Base-by-base conservation (phyloP, 1,140 invertebrate species). In the Alviniconcha marisindica region DNA sequence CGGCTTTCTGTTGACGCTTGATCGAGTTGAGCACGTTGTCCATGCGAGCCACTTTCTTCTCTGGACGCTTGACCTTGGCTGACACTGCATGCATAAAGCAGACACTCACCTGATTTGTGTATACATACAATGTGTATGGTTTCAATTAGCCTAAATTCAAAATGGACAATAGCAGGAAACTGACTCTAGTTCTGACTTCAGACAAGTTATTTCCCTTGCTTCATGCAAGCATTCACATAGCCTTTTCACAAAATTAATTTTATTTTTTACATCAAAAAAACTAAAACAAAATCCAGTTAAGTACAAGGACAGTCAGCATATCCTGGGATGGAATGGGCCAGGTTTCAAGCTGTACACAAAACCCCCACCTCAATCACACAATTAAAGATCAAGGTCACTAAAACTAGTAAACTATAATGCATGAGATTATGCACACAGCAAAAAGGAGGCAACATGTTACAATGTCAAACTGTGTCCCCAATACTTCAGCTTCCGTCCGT, bases 41-140 rank as follows among this genome's bases (percentile, higher is more conserved):
- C 87, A 88, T 88, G 38, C 77, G 83, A 33, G 87, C 87, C n/a
- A 88, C 85, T 56, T 85, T 85, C 71, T 85, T 88, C 48, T 85
- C 82, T 24, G 87, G 83, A 33, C 82, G 84, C 36, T 84, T 85
- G 44, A 33, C 76, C 33, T 48, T 21, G 44, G 44, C 76, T 33
- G 76, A n/a, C 4, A n/a, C 40, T 42, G 40, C 73, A 76, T 28
- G 42, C 21, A 42, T 1, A 21, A 40, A 3, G 66, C 7, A 69
- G n/a, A 31, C 33, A 28, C 7, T 12, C 7, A 7, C 33, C 12
- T 7, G 7, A 28, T 12, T n/a, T 10, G n/a, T 7, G 33, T 69
- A 12, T 69, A 12, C 66, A 69, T 69, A 14, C n/a, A 7, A 10
- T 28, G 7, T 28, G 7, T 69, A 12, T n/a, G 10, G 7, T 10